A percentile compares a stretch with the other conserved stretches of the same genome.
These are phyloP conservation scores for Eudemis profundana DNA, from an alignment of 2,888 invertebrate species.

Conservation along the genomic window DNA sequence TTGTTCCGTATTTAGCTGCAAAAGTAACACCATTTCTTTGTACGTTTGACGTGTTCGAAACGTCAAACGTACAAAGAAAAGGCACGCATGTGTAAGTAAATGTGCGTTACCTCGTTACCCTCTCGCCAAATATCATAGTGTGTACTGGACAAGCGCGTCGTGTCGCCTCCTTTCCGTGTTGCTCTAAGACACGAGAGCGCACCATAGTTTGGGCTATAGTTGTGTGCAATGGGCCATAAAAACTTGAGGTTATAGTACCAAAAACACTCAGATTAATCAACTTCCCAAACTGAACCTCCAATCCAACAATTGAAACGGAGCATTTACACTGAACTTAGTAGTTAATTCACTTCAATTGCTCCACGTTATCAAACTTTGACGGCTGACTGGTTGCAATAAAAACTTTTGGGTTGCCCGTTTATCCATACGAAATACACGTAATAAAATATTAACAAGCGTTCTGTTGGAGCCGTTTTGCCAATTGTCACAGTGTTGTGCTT, in stretches of 20 bases:
- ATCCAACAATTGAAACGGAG: conserved; percentile 29
- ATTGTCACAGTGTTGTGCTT: conserved; percentile 23
- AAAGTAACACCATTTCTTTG: too few relatives aligned
- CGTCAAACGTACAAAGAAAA: too few relatives aligned
- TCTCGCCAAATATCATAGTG: too few relatives aligned
- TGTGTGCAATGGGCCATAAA: too few relatives aligned
- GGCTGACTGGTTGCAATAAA: conserved; percentile 55
- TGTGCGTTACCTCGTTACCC: too few relatives aligned
- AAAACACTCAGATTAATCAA: conserved; percentile 28
- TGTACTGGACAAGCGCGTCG: too few relatives aligned
- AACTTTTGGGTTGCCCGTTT: conserved; percentile 56
- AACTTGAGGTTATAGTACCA: neutral
- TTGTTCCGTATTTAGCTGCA: too few relatives aligned
- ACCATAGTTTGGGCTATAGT: neutral
- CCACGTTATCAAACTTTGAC: conserved; percentile 57
- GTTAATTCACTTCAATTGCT: conserved; percentile 55
- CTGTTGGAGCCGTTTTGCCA: conserved; percentile 16
- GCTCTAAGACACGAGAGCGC: too few relatives aligned
- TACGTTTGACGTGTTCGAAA: too few relatives aligned
- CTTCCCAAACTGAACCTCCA: conserved; percentile 17
- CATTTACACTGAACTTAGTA: conserved; percentile 35
- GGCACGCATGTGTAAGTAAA: too few relatives aligned
- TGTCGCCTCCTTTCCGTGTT: too few relatives aligned
- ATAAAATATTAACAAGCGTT: conserved; percentile 32
- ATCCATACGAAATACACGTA: conserved; percentile 53